A percentile compares a stretch with the other conserved stretches of the same genome.
phyloP scores from a whole-genome alignment of 2,797 vertebrate species.

The Rhadinocentrus ornatus region DNA sequence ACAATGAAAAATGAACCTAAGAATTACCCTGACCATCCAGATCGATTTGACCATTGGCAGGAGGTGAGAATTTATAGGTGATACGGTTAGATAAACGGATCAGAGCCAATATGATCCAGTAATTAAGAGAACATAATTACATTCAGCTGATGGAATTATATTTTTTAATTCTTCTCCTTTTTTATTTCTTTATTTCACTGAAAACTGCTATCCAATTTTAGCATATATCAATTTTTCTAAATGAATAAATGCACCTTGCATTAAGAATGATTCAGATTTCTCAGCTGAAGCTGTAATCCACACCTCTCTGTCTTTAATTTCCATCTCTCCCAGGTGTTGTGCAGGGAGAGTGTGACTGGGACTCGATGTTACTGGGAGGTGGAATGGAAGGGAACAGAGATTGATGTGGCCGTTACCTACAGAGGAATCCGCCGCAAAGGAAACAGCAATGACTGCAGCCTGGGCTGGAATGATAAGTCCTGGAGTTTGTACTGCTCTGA shows the following conservation, averaged over 20 bases:
- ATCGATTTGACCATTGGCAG: conserved; percentile 85
- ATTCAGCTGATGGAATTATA: not conserved
- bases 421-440: conserved; percentile 80
- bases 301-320: not conserved
- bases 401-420: conserved; percentile 80
- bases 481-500: conserved; percentile 87
- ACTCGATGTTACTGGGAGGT: conserved; percentile 84
- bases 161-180: not conserved
- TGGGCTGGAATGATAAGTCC: conserved; percentile 85
- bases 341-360: conserved; percentile 74
- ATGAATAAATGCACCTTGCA: not conserved
- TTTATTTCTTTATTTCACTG: not conserved
- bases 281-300: not conserved
- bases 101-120: not conserved
- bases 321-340: conserved; percentile 69
- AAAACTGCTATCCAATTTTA: not conserved
- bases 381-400: conserved; percentile 81
- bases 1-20: conserved; percentile 78
- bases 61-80: conserved; percentile 67
- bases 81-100: not conserved
- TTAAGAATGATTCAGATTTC: not conserved
- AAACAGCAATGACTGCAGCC: conserved; percentile 78
- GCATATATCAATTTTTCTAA: not conserved
- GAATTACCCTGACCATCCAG: conserved; percentile 79
- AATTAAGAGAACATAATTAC: not conserved